A percentile compares a stretch with the other conserved stretches of the same genome.
phyloP scores from a whole-genome alignment of 2,113 vertebrate genomes.

The Ivindomyrus marchei region DNA sequence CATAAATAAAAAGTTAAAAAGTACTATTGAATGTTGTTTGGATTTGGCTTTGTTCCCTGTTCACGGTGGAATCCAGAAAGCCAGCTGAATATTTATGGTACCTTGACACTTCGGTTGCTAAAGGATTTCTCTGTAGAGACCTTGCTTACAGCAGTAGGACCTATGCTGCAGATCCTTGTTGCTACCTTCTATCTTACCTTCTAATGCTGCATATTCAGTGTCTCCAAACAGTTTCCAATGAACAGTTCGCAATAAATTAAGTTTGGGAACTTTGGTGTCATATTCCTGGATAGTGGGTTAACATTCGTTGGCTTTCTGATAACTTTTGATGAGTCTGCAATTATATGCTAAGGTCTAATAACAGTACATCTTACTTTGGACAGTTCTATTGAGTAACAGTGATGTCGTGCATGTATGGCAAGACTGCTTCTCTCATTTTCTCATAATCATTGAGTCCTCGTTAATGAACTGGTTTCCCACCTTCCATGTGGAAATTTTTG shows the following conservation, averaged over 20 bases:
- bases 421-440: constrained; percentile 26
- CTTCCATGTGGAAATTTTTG: constrained; percentile 63
- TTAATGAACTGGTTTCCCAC: constrained; percentile 76
- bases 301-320: neutral
- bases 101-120: neutral
- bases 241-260: neutral
- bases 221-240: neutral
- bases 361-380: neutral
- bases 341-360: neutral
- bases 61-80: neutral
- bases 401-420: neutral
- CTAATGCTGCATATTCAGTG: neutral
- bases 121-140: neutral
- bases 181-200: neutral
- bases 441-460: constrained; percentile 51
- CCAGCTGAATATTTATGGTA: neutral
- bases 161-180: neutral
- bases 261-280: neutral
- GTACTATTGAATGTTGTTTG: neutral
- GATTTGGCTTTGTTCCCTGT: neutral
- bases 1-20: neutral
- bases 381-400: neutral
- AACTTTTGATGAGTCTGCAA: neutral
- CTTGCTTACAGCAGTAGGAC: neutral
- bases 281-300: neutral